These are phyloP conservation scores for Micrasema longulum DNA, from an alignment of 1,140 invertebrate genomes.

Conservation along the genomic window DNA sequence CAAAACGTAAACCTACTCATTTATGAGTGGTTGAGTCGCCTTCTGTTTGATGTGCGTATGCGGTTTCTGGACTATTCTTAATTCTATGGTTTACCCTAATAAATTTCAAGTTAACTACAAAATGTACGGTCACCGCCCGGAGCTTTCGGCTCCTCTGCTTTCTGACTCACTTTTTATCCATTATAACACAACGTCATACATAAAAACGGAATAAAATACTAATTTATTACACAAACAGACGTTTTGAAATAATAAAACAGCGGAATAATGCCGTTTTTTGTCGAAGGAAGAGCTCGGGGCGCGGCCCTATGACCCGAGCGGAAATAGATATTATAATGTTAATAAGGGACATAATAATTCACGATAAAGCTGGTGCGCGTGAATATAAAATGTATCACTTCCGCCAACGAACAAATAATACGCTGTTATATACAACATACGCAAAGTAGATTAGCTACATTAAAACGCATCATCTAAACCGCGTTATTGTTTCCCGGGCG, in stretches of 20 bases:
- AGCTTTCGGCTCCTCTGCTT: constrained; percentile 5
- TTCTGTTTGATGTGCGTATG: too few species aligned
- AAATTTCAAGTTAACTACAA: too few species aligned
- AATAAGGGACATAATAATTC: constrained; percentile 40
- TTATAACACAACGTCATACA: constrained; percentile 36
- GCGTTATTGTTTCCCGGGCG: constrained; percentile 5
- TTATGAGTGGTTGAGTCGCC: too few species aligned
- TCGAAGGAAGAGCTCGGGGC: constrained; percentile 31
- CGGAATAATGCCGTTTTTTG: constrained; percentile 27
- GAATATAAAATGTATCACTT: constrained; percentile 38
- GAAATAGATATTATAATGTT: constrained; percentile 52
- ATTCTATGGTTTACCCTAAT: too few species aligned
- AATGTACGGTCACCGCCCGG: constrained; percentile 6
- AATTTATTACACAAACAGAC: constrained; percentile 47
- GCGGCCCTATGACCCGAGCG: constrained; percentile 33
- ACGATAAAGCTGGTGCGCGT: constrained; percentile 25
- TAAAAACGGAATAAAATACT: constrained; percentile 41
- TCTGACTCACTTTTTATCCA: constrained; percentile 30
- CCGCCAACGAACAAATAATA: constrained; percentile 20
- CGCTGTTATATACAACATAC: not conserved
- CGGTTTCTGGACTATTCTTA: too few species aligned
- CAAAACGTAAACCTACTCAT: too few species aligned
- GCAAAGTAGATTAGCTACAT: not conserved
- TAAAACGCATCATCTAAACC: not conserved
- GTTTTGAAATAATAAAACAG: constrained; percentile 41